These are phyloP conservation scores for Anthoscopus minutus DNA, from an alignment of 2,113 vertebrate species.

Conservation along the genomic window DNA sequence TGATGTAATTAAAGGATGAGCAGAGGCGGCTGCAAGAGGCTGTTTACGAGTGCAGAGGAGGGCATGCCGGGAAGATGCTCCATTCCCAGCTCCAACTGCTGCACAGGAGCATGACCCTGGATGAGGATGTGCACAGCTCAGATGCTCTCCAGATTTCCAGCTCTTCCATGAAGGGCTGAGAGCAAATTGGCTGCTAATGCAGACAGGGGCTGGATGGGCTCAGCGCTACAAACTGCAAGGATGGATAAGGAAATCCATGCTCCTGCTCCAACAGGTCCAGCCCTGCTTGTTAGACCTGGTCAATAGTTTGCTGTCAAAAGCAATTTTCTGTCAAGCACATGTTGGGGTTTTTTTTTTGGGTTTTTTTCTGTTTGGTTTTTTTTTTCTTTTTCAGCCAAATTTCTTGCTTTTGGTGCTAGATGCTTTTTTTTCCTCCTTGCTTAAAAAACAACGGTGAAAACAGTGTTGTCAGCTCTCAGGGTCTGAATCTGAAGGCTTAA, in stretches of 20 bases:
- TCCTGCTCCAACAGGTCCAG: neutral
- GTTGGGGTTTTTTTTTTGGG: neutral
- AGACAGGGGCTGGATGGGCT: neutral
- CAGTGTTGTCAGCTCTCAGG: neutral
- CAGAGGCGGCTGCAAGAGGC: neutral
- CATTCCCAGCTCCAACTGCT: neutral
- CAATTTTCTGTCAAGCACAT: constrained; percentile 4
- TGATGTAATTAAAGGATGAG: constrained; percentile 38
- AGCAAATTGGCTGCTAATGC: neutral
- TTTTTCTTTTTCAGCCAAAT: neutral
- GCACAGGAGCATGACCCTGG: neutral
- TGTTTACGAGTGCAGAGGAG: neutral
- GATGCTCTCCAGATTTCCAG: neutral
- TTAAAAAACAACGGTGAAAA: neutral
- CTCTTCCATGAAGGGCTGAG: neutral
- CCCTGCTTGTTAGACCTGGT: constrained; percentile 38
- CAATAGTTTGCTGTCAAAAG: constrained; percentile 46
- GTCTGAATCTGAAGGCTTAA: constrained; percentile 1
- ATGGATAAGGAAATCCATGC: neutral
- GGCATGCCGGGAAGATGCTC: constrained; percentile 10
- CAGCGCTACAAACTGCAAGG: neutral
- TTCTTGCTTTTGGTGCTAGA: neutral
- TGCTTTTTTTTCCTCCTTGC: neutral
- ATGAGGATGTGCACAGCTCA: accelerated
- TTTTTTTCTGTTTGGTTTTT: neutral